Base-by-base conservation (phyloP, 2,888 invertebrate species). In the Xestia rhomboidea region DNA sequence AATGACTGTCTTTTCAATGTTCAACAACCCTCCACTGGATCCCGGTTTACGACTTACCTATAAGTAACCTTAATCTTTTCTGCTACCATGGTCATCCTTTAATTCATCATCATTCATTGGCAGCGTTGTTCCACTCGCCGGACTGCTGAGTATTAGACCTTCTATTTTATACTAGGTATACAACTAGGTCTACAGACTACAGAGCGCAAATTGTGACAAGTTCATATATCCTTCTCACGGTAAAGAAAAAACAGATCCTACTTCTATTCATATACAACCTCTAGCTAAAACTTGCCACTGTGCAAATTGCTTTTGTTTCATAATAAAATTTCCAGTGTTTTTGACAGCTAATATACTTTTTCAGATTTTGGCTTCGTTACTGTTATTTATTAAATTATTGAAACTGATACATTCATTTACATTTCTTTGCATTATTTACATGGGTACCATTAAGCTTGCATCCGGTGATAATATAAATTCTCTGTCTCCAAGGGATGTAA, bases 381-480 rank as follows among this genome's bases (percentile, higher is more conserved):
- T 38, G 41, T 5, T 41, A 69, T 54, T 60, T 70, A 73, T 63
- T 68, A 27, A 67, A 68, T 34, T 41, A 64, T n/a, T 15, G 30
- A 38, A 74, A 63, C 57, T 73, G 44, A 51, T 73, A 77, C 34
- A 71, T 41, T 54, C 0, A 63, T 46, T 79, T 68, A 66, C 10
- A 69, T 63, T 57, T 63, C 5, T 71, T 66, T 46, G 44, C 30
- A 67, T 41, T 68, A 68, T 63, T 76, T 76, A 71, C 73, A 95
- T 95, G 94, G 91, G 92, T 82, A 77, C 88, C 69, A 76, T 84
- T 30, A 88, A 90, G 67, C 83, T 92, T 63, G 94, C 91, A 79
- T 93, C 93, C 64, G 95, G 94, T 67, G 95, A 95, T 89, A 93
- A 87, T 76, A 85, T 85, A 69, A 88, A 81, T 69, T 68, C 76